Evolutionary conservation across 2,797 vertebrate species (phyloP).

Genomic region (Chelonia mydas): DNA sequence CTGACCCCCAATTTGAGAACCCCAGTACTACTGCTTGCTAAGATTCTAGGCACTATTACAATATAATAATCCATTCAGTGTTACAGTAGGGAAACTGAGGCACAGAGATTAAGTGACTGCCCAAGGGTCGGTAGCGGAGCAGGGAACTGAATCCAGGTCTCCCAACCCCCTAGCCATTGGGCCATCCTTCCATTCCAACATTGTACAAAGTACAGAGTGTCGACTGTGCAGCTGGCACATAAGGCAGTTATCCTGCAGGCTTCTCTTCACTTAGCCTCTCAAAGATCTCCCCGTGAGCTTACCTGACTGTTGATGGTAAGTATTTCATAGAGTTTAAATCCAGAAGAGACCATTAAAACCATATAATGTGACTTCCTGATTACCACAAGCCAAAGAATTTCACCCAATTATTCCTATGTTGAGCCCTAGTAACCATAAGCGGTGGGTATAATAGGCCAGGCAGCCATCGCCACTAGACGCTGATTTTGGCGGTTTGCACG

Average conservation of each 20-base stretch:
- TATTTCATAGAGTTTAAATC: background rate
- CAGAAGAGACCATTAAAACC: background rate
- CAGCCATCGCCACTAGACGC: too few relatives aligned
- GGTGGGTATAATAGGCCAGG: too few relatives aligned
- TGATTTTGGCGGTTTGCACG: too few relatives aligned
- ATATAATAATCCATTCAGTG: background rate
- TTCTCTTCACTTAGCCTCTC: background rate
- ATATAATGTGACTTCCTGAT: background rate
- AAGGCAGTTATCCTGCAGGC: background rate
- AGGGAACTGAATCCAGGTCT: background rate
- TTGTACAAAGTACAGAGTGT: background rate
- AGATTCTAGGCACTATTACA: background rate
- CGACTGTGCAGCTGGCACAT: background rate
- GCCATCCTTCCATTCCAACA: background rate
- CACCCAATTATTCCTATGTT: background rate
- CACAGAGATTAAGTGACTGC: background rate
- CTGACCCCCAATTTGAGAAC: too few relatives aligned
- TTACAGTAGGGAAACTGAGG: background rate
- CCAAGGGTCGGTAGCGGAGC: background rate
- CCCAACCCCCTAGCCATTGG: background rate
- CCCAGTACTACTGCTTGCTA: background rate
- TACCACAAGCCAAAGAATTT: background rate
- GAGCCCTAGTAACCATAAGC: background rate
- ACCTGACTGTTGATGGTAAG: background rate
- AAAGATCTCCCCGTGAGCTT: background rate